phyloP scores from a whole-genome alignment of 2,888 invertebrate genomes.

The Lasioglossum malachurum region DNA sequence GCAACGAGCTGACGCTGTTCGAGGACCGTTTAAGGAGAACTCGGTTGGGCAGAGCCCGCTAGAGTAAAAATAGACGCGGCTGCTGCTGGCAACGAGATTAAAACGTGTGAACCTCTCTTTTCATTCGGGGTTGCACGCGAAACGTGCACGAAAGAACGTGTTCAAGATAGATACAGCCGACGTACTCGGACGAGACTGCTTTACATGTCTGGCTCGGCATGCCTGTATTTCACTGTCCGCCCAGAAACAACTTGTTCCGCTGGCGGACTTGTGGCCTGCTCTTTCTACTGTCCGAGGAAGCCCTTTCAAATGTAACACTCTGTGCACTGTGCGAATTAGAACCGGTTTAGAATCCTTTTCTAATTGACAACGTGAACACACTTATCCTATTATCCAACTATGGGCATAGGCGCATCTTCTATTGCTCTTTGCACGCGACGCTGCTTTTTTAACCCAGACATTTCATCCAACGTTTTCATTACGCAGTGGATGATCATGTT shows the following conservation, averaged over 20 bases:
- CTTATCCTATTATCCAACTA: too few species aligned
- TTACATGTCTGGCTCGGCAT: not conserved
- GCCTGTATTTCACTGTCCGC: not conserved
- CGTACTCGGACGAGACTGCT: not conserved
- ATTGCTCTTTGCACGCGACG: too few species aligned
- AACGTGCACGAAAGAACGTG: not conserved
- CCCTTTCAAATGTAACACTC: not conserved
- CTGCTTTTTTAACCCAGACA: too few species aligned
- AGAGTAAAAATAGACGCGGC: constrained; percentile 52
- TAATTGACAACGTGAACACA: not conserved
- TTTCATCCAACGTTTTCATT: too few species aligned
- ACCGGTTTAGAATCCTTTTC: not conserved
- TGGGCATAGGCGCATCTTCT: too few species aligned
- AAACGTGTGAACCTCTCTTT: constrained; percentile 33
- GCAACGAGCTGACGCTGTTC: constrained; percentile 14
- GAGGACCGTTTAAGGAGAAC: constrained; percentile 27
- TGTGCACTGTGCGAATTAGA: not conserved
- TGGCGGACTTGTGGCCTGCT: not conserved
- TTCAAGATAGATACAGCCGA: not conserved
- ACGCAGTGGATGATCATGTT: too few species aligned
- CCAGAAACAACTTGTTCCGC: not conserved
- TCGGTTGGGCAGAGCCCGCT: constrained; percentile 32
- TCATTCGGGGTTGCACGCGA: constrained; percentile 1
- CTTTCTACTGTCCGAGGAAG: not conserved
- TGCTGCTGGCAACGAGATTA: constrained; percentile 37